Base-by-base conservation (phyloP, 2,113 vertebrate species). In the Tachysurus fulvidraco region DNA sequence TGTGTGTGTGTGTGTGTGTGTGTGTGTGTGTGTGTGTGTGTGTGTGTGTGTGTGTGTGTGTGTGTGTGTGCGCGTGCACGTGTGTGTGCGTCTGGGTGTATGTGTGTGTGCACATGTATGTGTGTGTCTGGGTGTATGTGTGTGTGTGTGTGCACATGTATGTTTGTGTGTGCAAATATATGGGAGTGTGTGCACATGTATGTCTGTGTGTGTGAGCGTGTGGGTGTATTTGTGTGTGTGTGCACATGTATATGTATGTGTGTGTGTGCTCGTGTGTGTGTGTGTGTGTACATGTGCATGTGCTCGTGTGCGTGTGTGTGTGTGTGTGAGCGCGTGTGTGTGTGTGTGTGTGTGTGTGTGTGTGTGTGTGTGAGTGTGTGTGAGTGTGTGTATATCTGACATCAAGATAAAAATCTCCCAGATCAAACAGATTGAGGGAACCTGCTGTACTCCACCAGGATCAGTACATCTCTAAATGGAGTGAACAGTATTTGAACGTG, bases 181-280 rank as follows among this genome's bases (percentile, higher is more conserved):
- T n/a, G n/a, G n/a, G n/a, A n/a, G 36, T 36, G 36, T 36, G 36
- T 36, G 36, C 1, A 36, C 36, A 36, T 1, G 36, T 36, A 36
- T 36, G n/a, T n/a, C n/a, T n/a, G 84, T 54, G 21, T 28, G 88
- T 52, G 44, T 14, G 36, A 10, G 30, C 5, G 12, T 5, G 78
- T 88, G 83, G 89, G 76, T 62, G 65, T 36, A 36, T 73, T 36
- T 73, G 69, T 73, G 69, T 73, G 69, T 44, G 36, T 44, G 69
- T 46, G 41, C n/a, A n/a, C n/a, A n/a, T n/a, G n/a, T n/a, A n/a
- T n/a, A n/a, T 46, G 71, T 89, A 84, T 90, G 84, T 64, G 73
- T 41, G 69, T 73, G 30, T 69, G 65, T n/a, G 12, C n/a, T n/a
- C n/a, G n/a, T 36, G 69, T 71, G 36, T 41, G 62, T 60, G 59